Conservation (phyloP, 2,113 vertebrate genomes). For the Porphyrio hochstetteri region DNA sequence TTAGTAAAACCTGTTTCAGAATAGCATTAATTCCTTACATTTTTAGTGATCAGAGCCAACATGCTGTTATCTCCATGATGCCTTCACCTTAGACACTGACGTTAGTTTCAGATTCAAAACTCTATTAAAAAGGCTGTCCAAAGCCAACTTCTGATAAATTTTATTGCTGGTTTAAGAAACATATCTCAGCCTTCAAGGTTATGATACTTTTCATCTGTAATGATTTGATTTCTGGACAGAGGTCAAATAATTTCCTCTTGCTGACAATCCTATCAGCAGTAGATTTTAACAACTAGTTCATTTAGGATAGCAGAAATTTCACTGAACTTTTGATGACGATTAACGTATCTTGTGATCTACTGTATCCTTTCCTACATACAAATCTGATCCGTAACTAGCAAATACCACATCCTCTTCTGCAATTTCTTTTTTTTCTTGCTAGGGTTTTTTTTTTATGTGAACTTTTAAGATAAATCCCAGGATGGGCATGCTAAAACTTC, state of each 20-base stretch:
- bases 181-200: not conserved
- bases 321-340: not conserved
- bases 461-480: not conserved
- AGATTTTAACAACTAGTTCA: slow-evolving; percentile 12
- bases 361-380: not conserved
- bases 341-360: not conserved
- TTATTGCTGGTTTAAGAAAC: not conserved
- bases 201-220: not conserved
- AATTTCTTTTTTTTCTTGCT: not conserved
- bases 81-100: not conserved
- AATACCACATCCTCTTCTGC: not conserved
- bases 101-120: not conserved
- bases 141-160: not conserved
- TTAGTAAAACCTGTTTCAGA: not conserved
- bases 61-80: not conserved
- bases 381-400: not conserved
- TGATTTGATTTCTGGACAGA: not conserved
- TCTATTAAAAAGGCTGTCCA: not conserved
- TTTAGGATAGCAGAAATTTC: not conserved
- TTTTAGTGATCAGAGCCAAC: not conserved
- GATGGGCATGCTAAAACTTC: not conserved
- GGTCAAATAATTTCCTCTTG: slow-evolving; percentile 28
- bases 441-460: not conserved
- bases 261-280: slow-evolving; percentile 30
- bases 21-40: not conserved